Percentiles rank a stretch among this genome's conserved stretches.
Conservation (phyloP, 2,113 vertebrate genomes). For the Oplegnathus fasciatus region DNA sequence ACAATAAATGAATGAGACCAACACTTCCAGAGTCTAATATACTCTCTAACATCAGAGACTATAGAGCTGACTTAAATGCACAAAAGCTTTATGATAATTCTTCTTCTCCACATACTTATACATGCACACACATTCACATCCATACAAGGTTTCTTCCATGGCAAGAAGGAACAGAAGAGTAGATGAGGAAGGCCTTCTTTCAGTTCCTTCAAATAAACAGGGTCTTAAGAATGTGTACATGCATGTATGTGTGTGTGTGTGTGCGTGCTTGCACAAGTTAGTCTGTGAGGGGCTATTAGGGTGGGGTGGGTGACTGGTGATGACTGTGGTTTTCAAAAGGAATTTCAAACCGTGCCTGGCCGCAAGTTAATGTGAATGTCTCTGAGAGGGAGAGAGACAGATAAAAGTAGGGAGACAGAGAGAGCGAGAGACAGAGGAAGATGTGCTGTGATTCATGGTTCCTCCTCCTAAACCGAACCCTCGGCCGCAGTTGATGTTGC, state of each 20-base stretch:
- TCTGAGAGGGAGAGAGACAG: constrained; percentile 46
- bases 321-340: constrained; percentile 76
- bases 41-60: neutral
- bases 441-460: constrained; percentile 77
- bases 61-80: neutral
- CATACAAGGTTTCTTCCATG: constrained; percentile 12
- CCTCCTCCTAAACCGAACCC: constrained; percentile 68
- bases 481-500: constrained; percentile 74
- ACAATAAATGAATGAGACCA: neutral
- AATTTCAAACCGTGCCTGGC: constrained; percentile 65
- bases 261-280: constrained; percentile 19
- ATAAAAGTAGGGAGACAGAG: constrained; percentile 34
- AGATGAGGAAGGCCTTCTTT: constrained; percentile 77
- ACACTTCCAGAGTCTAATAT: neutral
- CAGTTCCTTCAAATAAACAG: constrained; percentile 76
- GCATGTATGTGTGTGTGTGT: neutral
- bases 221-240: constrained; percentile 44
- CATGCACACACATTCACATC: constrained; percentile 19
- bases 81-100: neutral
- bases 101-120: neutral
- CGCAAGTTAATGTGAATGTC: constrained; percentile 51
- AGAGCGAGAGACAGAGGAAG: constrained; percentile 36
- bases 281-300: constrained; percentile 65
- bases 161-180: constrained; percentile 41
- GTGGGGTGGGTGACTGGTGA: constrained; percentile 69